Evolutionary conservation across 2,888 invertebrate species (phyloP), one percentile per base, ranked within the genome.

Genomic region (Nudaria mundana): DNA sequence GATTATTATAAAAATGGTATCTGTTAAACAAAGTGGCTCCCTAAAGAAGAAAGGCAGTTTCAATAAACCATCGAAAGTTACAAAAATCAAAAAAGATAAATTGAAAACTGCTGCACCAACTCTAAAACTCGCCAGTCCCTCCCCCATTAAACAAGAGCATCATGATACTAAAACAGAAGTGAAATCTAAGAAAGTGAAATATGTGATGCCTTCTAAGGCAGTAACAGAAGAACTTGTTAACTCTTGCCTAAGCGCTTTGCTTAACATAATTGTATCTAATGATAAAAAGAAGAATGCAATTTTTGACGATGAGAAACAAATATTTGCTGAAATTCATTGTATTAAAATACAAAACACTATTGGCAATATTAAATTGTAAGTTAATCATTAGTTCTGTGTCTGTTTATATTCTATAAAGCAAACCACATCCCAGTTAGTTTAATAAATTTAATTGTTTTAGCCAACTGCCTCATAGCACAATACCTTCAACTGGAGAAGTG

Each of bases 401-500:
- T n/a, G n/a, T n/a, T n/a, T n/a, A n/a, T n/a, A n/a, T n/a, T n/a
- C n/a, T n/a, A n/a, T n/a, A n/a, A n/a, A n/a, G n/a, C n/a, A n/a
- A n/a, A n/a, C n/a, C n/a, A n/a, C n/a, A n/a, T n/a, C n/a, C n/a
- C n/a, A n/a, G n/a, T n/a, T n/a, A n/a, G n/a, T n/a, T n/a, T n/a
- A n/a, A n/a, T n/a, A 20, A 20, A 2, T 20, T 4, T 28, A 15
- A 29, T 26, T 16, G 49, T 58, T 45, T 37, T 16, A 87, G 86
- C 66, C 56, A 76, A 7, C 49, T 86, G 24, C 92, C 92, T 31
- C 90, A 95, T 66, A 88, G 92, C 2, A 73, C 94, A 26, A 76
- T 92, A n/a, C 85, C 91, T 20, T 86, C 91, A 2, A 90, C 91
- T 2, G 91, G 93, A 44, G 95, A 95, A 56, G 90, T 96, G 13